phyloP scores from a whole-genome alignment of 2,797 vertebrate genomes.

The Emydoidea blandingii region DNA sequence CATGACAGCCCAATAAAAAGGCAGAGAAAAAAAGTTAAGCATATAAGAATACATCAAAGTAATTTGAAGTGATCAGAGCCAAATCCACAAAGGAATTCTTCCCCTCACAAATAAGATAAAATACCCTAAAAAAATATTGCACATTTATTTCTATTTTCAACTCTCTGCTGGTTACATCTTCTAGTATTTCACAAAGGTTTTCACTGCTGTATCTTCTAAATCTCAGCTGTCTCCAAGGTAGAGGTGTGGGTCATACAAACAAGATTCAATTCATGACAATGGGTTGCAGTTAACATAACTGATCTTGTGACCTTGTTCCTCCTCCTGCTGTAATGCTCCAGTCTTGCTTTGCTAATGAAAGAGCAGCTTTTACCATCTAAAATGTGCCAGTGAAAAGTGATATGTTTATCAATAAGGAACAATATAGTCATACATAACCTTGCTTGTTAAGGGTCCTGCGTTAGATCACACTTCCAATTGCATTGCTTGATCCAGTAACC shows the following conservation, averaged over 20 bases:
- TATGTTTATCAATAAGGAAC: slow-evolving; percentile 66
- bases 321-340: slow-evolving; percentile 24
- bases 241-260: slow-evolving; percentile 40
- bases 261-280: slow-evolving; percentile 30
- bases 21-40: slow-evolving; percentile 56
- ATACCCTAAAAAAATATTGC: not conserved
- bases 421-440: slow-evolving; percentile 23
- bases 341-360: slow-evolving; percentile 55
- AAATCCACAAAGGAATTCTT: slow-evolving; percentile 41
- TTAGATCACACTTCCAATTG: slow-evolving; percentile 27
- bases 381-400: slow-evolving; percentile 60
- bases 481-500: not conserved
- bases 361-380: slow-evolving; percentile 30
- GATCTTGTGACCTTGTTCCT: slow-evolving; percentile 21
- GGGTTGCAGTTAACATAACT: not conserved
- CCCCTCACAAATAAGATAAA: slow-evolving; percentile 29
- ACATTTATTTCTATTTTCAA: not conserved
- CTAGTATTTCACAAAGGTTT: slow-evolving; percentile 35
- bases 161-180: not conserved
- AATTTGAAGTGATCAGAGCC: slow-evolving; percentile 51
- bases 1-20: slow-evolving; percentile 56
- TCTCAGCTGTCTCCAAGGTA: slow-evolving; percentile 34
- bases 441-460: slow-evolving; percentile 43
- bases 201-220: not conserved
- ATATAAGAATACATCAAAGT: slow-evolving; percentile 49